These are phyloP conservation scores for Philopotamus ludificatus DNA, from an alignment of 1,140 invertebrate species.

Conservation along the genomic window DNA sequence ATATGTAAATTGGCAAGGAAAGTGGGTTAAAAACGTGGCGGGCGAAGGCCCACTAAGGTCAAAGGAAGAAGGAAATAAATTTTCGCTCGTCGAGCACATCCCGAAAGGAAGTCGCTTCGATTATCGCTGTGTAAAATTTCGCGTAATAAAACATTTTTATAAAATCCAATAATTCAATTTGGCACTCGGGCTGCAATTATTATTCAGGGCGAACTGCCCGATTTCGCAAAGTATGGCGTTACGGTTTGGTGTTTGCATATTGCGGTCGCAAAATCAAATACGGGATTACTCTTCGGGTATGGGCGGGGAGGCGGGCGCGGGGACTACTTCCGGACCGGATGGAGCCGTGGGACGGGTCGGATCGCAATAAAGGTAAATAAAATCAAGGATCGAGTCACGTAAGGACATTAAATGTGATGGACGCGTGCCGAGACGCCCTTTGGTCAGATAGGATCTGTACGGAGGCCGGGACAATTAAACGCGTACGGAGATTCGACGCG, in stretches of 20 bases:
- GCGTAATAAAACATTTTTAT: too few relatives aligned
- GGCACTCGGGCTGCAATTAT: too few relatives aligned
- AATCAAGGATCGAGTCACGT: neutral
- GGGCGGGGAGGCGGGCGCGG: neutral
- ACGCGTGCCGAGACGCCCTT: neutral
- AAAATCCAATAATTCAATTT: too few relatives aligned
- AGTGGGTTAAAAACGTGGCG: slow-evolving; percentile 14
- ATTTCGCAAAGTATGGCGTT: neutral
- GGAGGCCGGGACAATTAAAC: too few relatives aligned
- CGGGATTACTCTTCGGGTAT: neutral
- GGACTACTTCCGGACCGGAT: neutral
- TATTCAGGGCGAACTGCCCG: too few relatives aligned
- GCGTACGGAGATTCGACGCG: neutral
- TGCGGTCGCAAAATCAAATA: neutral
- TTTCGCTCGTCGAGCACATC: neutral
- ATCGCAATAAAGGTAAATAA: neutral
- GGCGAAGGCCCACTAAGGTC: too few relatives aligned
- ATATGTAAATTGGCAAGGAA: neutral
- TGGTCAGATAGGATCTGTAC: too few relatives aligned
- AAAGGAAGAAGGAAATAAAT: slow-evolving; percentile 10
- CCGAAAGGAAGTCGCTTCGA: too few relatives aligned
- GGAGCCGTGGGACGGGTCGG: too few relatives aligned
- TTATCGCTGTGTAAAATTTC: too few relatives aligned
- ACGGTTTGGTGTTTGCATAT: neutral
- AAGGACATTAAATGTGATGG: neutral